phyloP scores from a whole-genome alignment of 2,888 invertebrate genomes.

The Andrena haemorrhoa region DNA sequence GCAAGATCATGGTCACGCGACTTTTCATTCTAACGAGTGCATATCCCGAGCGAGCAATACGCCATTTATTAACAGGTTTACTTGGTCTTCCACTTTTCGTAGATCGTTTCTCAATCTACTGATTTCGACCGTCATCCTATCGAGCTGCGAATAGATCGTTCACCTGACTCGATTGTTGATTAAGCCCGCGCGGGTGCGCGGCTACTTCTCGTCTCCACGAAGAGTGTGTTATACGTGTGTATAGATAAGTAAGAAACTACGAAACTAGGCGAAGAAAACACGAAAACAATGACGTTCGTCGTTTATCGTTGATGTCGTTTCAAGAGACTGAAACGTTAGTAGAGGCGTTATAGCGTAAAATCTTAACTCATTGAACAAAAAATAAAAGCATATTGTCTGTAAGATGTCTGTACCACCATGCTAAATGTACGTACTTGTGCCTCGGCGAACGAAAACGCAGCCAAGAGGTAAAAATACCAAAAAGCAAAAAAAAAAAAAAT shows the following conservation, averaged over 20 bases:
- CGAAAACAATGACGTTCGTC: constrained; percentile 59
- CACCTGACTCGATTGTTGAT: constrained; percentile 2
- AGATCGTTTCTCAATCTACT: constrained; percentile 47
- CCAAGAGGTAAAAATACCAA: neutral
- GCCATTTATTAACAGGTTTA: constrained; percentile 58
- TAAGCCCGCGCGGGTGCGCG: neutral
- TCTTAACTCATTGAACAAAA: constrained; percentile 41
- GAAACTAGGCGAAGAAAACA: constrained; percentile 37
- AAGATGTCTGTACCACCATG: constrained; percentile 69
- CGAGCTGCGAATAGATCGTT: neutral
- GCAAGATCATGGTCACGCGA: constrained; percentile 12
- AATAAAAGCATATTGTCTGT: constrained; percentile 62
- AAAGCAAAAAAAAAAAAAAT: too few relatives aligned
- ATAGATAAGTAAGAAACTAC: constrained; percentile 51
- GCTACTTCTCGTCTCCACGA: constrained; percentile 21
- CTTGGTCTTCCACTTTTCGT: constrained; percentile 68
- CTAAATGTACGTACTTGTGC: constrained; percentile 59
- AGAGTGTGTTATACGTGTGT: constrained; percentile 54
- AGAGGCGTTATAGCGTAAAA: constrained; percentile 63
- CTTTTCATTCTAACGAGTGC: constrained; percentile 44
- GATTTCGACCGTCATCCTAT: constrained; percentile 36
- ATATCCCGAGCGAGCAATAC: constrained; percentile 68
- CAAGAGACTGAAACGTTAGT: constrained; percentile 69
- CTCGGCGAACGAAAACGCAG: constrained; percentile 29
- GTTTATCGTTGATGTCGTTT: constrained; percentile 71